Conservation (phyloP, 1,140 invertebrate species). For the Drosophila pseudoananassae region DNA sequence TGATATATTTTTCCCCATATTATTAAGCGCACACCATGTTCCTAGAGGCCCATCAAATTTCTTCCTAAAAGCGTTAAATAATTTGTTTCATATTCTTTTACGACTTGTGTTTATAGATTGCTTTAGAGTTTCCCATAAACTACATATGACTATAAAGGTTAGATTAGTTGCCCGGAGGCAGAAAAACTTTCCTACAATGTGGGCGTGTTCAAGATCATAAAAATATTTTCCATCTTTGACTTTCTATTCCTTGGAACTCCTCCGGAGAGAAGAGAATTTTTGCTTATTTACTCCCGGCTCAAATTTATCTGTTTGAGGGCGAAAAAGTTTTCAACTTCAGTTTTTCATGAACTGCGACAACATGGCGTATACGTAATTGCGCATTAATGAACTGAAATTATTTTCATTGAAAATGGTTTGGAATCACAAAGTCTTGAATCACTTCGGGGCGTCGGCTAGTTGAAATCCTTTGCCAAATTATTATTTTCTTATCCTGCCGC, state of each 20-base stretch:
- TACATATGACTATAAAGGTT: conserved; percentile 39
- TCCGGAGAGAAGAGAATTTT: background rate
- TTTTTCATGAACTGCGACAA: conserved; percentile 13
- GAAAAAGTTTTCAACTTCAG: conserved; percentile 44
- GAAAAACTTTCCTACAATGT: conserved; percentile 21
- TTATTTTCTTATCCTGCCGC: conserved; percentile 37
- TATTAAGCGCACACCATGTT: conserved; percentile 45
- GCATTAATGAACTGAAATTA: conserved; percentile 61
- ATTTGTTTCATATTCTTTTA: conserved; percentile 48
- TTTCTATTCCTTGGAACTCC: background rate
- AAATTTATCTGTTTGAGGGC: conserved; percentile 46
- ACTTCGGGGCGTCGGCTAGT: background rate
- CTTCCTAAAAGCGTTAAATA: conserved; percentile 53
- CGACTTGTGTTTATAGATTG: conserved; percentile 38
- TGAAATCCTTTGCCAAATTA: conserved; percentile 41
- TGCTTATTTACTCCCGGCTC: background rate
- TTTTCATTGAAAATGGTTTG: conserved; percentile 46
- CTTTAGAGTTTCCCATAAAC: conserved; percentile 43
- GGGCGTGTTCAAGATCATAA: conserved; percentile 32
- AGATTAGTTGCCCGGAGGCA: conserved; percentile 39
- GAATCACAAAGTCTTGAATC: conserved; percentile 44
- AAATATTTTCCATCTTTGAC: conserved; percentile 15
- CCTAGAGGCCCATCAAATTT: conserved; percentile 20
- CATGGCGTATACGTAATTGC: conserved; percentile 40
- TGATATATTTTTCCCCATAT: conserved; percentile 1